phyloP scores from a whole-genome alignment of 2,888 invertebrate species.

The Zelleria hepariella region DNA sequence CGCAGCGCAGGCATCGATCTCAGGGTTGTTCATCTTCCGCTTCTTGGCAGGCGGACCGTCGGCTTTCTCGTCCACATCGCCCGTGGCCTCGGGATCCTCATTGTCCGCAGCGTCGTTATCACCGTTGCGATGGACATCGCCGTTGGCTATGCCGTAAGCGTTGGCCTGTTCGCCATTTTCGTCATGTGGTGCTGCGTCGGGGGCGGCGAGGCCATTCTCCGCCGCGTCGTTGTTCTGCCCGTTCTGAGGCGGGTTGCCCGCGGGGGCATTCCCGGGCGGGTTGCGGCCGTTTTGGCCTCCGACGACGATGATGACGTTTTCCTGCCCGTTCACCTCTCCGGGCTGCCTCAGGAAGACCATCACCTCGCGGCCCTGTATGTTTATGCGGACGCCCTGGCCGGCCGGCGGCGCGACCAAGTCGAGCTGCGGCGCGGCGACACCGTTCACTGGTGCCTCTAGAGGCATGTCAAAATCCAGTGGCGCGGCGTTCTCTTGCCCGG shows the following conservation, averaged over 20 bases:
- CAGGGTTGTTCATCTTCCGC: background rate
- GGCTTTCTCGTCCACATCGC: constrained; percentile 5
- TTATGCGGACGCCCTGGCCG: background rate
- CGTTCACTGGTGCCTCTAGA: too few relatives aligned
- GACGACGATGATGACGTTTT: background rate
- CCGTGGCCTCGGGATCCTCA: constrained; percentile 7
- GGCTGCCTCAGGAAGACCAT: background rate
- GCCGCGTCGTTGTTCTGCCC: background rate
- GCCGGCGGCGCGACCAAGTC: too few relatives aligned
- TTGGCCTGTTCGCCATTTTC: background rate
- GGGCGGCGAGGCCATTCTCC: background rate
- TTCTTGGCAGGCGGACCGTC: constrained; percentile 1
- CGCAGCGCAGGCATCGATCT: background rate
- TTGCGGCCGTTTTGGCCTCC: background rate
- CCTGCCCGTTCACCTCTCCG: background rate
- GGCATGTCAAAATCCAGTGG: too few relatives aligned
- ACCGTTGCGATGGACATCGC: background rate
- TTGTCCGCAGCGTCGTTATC: constrained; percentile 1
- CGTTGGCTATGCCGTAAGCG: background rate
- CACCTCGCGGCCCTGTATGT: background rate
- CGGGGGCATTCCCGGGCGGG: too few relatives aligned
- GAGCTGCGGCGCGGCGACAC: too few relatives aligned
- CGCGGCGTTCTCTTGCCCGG: too few relatives aligned
- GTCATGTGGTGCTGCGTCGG: too few relatives aligned
- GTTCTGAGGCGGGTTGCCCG: too few relatives aligned